Percentiles rank a stretch among this genome's conserved stretches.
phyloP scores from a whole-genome alignment of 2,797 vertebrate species.

The Gambelia wislizenii region DNA sequence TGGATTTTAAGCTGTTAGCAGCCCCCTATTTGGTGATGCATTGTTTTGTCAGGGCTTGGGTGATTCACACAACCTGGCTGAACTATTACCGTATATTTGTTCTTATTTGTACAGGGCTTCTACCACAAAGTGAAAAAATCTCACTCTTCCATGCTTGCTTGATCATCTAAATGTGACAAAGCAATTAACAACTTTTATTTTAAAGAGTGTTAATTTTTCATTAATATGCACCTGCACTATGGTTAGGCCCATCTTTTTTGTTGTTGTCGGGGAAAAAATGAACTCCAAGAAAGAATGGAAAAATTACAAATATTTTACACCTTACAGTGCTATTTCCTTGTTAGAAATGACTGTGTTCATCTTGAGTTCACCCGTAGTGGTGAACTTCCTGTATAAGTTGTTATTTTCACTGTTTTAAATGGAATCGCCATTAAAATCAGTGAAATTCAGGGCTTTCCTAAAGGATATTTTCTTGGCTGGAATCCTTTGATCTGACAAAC shows the following conservation, averaged over 20 bases:
- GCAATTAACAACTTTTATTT: not conserved
- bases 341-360: not conserved
- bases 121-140: not conserved
- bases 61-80: not conserved
- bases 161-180: not conserved
- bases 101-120: not conserved
- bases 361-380: not conserved
- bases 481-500: not conserved
- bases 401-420: not conserved
- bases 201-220: not conserved
- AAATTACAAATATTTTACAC: conserved; percentile 2
- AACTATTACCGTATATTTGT: too few relatives aligned
- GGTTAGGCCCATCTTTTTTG: not conserved
- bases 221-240: not conserved
- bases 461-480: not conserved
- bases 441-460: not conserved
- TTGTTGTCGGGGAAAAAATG: too few relatives aligned
- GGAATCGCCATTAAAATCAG: not conserved
- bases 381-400: not conserved
- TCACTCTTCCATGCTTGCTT: not conserved
- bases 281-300: not conserved
- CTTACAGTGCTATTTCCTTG: not conserved
- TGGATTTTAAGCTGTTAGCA: not conserved
- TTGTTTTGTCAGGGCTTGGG: not conserved
- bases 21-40: not conserved